Evolutionary conservation across 1,140 invertebrate species (phyloP), one percentile per base, ranked within the genome.

Genomic region (Hyphantria cunea): DNA sequence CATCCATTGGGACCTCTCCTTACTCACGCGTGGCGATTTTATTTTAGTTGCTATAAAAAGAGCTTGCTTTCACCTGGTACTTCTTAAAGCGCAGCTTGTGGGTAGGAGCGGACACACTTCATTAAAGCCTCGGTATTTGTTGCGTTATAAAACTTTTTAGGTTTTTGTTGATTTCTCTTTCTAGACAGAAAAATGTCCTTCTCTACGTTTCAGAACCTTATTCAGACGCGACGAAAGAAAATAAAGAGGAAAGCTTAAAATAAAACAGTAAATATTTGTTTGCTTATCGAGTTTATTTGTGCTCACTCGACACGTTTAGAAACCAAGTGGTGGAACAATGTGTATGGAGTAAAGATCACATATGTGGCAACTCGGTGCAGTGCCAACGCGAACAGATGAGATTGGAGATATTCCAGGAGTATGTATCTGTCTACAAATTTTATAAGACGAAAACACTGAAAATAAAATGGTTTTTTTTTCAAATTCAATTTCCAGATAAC

Each of bases 251-350:
- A 41, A 12, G 9, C 51, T 44, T 51, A 15, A 60, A 60, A 60
- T 33, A 42, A 51, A 50, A 15, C 13, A 41, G 14, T 37, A 25
- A 37, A 58, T 49, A 48, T 58, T 39, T 58, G 45, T 58, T 48
- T 48, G 15, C 9, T 44, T 60, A 41, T 58, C 34, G 12, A 44
- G 68, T 75, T 72, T 67, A 79, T 64, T 87, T 83, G 70, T 81
- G 81, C 80, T 86, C 80, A 81, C 75, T 69, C 64, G 78, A 80
- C 85, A 86, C 83, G 85, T 90, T 74, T 74, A 63, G 62, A 74
- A 76, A 72, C 66, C 64, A 78, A 76, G 66, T 69, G 71, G 45
- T 68, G 67, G 77, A 85, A 86, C 80, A 89, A 86, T 83, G 83
- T 78, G 74, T 65, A 51, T 74, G 66, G 60, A 80, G 62, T 68